Conservation (phyloP, 1,140 invertebrate species). For the Drosophila grimshawi region DNA sequence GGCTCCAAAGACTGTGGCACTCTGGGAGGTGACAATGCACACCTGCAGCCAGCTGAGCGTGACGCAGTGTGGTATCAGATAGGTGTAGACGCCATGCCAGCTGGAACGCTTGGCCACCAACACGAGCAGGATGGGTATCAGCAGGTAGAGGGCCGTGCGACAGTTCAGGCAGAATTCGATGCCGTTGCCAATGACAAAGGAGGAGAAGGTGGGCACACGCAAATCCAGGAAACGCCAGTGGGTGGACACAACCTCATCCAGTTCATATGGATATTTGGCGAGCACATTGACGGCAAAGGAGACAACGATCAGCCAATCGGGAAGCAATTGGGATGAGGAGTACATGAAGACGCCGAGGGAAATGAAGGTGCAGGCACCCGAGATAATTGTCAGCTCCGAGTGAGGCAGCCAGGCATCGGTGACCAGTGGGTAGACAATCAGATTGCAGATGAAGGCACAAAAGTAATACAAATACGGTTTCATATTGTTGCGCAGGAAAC, state of each 20-base stretch:
- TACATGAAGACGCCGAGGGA: constrained; percentile 90
- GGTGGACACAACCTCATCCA: constrained; percentile 91
- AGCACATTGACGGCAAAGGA: constrained; percentile 92
- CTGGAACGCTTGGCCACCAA: constrained; percentile 89
- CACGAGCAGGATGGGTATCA: constrained; percentile 90
- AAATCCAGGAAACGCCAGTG: constrained; percentile 92
- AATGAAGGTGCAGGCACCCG: constrained; percentile 89
- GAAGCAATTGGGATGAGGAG: constrained; percentile 85
- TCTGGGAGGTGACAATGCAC: constrained; percentile 91
- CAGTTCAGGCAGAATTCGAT: constrained; percentile 94
- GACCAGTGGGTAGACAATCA: constrained; percentile 91
- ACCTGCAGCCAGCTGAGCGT: constrained; percentile 94
- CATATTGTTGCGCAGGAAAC: constrained; percentile 92
- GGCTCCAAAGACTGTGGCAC: constrained; percentile 91
- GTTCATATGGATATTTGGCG: constrained; percentile 93
- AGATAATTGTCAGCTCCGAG: constrained; percentile 92
- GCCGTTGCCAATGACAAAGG: constrained; percentile 91
- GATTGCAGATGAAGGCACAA: constrained; percentile 89
- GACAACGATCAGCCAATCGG: constrained; percentile 89
- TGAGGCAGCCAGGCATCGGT: constrained; percentile 91
- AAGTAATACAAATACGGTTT: constrained; percentile 93
- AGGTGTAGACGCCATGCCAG: constrained; percentile 92
- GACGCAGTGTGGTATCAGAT: constrained; percentile 92
- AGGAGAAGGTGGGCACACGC: constrained; percentile 91
- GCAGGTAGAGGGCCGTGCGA: constrained; percentile 90